Base-by-base conservation (phyloP, 2,797 vertebrate species). In the Myiotriccus ornatus region DNA sequence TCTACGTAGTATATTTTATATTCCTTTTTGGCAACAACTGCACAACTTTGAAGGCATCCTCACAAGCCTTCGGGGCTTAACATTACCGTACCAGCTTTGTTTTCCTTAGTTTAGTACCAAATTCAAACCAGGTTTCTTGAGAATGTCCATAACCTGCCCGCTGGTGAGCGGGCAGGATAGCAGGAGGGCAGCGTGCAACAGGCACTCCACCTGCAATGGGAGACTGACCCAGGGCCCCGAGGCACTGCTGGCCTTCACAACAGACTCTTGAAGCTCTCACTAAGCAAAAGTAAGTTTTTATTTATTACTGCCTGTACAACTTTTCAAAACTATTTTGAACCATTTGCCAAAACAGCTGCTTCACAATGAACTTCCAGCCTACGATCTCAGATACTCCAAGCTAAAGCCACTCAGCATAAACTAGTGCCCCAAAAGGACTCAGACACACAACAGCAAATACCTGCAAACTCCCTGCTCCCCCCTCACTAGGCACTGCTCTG, bases 1-100 rank as follows among this genome's bases (percentile, higher is more conserved):
- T 80, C 53, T 67, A 30, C 41, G 41, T 47, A 64, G 74, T 50
- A 7, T 56, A 78, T 75, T 92, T 93, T 70, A 75, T 79, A 80
- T 91, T 50, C 81, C 85, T 89, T 87, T 88, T 87, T 87, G 73
- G 75, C 84, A 89, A 90, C 59, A 77, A 87, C 53, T 12, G 39
- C 55, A 22, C 35, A 65, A 44, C 35, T 86, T 52, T 37, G 69
- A 91, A 89, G 50, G 50, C 47, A 64, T 60, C 56, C 43, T 73
- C 71, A 13, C 67, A 79, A 89, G 41, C 32, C 71, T 81, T 90
- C 7, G 2, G n/a, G 80, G 59, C 32, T 63, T 69, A 70, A 82
- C 82, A 79, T 55, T 70, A 74, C 55, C 34, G 12, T 24, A 32
- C 7, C 12, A 60, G 59, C 46, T 91, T 89, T 85, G 80, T 70